These are phyloP conservation scores for Motacilla alba DNA, from an alignment of 2,113 vertebrate genomes.

Conservation along the genomic window DNA sequence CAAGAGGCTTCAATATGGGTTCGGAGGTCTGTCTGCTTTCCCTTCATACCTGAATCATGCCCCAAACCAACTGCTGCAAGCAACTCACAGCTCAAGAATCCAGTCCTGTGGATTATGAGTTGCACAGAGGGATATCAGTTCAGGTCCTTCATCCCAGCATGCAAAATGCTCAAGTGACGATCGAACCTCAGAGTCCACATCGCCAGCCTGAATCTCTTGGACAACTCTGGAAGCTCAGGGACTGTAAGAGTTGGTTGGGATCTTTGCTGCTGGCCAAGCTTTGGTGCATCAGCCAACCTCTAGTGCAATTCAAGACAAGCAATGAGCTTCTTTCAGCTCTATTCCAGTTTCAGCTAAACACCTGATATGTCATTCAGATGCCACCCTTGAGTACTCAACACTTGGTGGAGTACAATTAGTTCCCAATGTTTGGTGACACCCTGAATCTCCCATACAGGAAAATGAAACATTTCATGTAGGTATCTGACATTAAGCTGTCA, in stretches of 20 bases:
- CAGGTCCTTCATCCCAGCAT: not conserved
- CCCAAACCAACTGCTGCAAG: not conserved
- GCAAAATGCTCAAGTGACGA: not conserved
- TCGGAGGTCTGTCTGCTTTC: not conserved
- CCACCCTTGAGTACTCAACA: not conserved
- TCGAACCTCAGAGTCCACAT: rapidly evolving
- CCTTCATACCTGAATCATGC: not conserved
- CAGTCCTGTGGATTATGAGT: not conserved
- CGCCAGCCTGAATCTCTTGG: rapidly evolving
- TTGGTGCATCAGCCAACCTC: not conserved
- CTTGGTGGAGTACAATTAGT: not conserved
- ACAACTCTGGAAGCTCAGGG: not conserved
- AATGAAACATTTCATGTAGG: conserved; percentile 40
- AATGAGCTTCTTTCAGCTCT: not conserved
- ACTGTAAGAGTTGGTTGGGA: not conserved
- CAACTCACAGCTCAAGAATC: not conserved
- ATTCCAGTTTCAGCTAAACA: not conserved
- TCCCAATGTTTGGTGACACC: conserved; percentile 9
- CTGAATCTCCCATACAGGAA: not conserved
- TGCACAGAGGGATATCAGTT: not conserved
- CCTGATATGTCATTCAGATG: not conserved
- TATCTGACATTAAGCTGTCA: conserved; percentile 24
- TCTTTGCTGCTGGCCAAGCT: not conserved
- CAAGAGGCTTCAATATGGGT: not conserved
- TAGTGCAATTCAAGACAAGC: not conserved